phyloP scores from a whole-genome alignment of 1,140 invertebrate genomes.

The Laodelphax striatellus region DNA sequence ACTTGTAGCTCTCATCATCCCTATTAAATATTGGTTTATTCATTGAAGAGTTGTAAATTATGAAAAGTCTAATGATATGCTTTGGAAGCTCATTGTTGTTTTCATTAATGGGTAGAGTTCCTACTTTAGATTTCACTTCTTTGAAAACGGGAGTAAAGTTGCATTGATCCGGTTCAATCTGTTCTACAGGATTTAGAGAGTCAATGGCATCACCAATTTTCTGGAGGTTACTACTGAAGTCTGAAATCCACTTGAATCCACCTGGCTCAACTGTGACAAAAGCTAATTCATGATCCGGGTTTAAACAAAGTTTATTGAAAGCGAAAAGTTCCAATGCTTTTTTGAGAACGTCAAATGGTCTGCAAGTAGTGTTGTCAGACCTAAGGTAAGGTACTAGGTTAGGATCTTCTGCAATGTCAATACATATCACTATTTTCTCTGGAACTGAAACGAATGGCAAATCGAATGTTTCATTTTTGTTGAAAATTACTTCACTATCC shows the following conservation, averaged over 20 bases:
- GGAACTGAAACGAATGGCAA: not conserved
- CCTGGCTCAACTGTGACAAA: not conserved
- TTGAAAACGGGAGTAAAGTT: not conserved
- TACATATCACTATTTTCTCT: not conserved
- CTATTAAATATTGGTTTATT: not conserved
- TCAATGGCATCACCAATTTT: not conserved
- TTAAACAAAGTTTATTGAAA: not conserved
- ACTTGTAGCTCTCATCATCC: not conserved
- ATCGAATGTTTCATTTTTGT: not conserved
- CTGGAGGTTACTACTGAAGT: not conserved
- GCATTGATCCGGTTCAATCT: not conserved
- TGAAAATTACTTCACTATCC: no score
- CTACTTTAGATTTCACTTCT: not conserved
- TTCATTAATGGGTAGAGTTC: not conserved
- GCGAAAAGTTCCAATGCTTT: not conserved
- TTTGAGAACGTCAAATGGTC: not conserved
- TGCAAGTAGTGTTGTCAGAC: not conserved
- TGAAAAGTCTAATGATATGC: not conserved
- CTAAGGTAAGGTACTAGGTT: not conserved
- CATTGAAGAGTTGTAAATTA: not conserved
- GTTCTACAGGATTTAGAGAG: not conserved
- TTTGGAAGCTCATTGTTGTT: not conserved
- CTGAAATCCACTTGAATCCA: not conserved
- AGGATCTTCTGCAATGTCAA: not conserved
- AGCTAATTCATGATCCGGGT: not conserved